Evolutionary conservation across 2,113 vertebrate genomes (phyloP).

Genomic region (Vulpes ferrilata): DNA sequence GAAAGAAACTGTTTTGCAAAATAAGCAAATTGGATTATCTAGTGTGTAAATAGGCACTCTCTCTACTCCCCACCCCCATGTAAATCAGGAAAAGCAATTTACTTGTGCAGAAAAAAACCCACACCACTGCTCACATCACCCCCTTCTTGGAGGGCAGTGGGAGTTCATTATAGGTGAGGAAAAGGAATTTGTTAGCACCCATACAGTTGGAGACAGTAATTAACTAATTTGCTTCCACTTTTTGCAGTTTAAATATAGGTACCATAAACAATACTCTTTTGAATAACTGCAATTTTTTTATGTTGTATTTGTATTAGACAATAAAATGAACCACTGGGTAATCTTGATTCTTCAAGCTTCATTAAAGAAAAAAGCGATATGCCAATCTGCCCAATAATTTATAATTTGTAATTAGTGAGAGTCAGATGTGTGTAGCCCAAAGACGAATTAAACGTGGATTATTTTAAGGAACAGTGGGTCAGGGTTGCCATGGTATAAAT

Average conservation of each 20-base stretch:
- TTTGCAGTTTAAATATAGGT: constrained; percentile 56
- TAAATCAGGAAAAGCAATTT: constrained; percentile 82
- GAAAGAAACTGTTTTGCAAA: constrained; percentile 71
- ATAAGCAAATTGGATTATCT: constrained; percentile 75
- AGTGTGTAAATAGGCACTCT: constrained; percentile 74
- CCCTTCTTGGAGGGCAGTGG: neutral
- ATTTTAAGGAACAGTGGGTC: constrained; percentile 36
- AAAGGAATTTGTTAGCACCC: constrained; percentile 63
- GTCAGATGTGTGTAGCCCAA: neutral
- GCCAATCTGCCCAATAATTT: constrained; percentile 6
- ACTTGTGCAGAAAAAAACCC: constrained; percentile 51
- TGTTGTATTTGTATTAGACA: constrained; percentile 11
- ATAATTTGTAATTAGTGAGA: constrained; percentile 46
- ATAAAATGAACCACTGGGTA: constrained; percentile 20
- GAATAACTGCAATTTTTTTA: constrained; percentile 44
- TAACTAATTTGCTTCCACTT: constrained; percentile 76
- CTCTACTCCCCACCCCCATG: constrained; percentile 17
- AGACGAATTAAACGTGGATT: constrained; percentile 12
- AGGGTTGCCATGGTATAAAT: neutral
- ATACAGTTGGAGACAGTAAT: constrained; percentile 58
- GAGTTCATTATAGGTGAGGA: constrained; percentile 77
- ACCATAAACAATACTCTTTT: constrained; percentile 63
- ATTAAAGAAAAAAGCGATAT: neutral
- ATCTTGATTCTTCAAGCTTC: neutral
- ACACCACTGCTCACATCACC: neutral